Percentiles rank a stretch among this genome's conserved stretches.
These are phyloP conservation scores for Morinoia aosen DNA, from an alignment of 2,888 invertebrate species.

Conservation along the genomic window DNA sequence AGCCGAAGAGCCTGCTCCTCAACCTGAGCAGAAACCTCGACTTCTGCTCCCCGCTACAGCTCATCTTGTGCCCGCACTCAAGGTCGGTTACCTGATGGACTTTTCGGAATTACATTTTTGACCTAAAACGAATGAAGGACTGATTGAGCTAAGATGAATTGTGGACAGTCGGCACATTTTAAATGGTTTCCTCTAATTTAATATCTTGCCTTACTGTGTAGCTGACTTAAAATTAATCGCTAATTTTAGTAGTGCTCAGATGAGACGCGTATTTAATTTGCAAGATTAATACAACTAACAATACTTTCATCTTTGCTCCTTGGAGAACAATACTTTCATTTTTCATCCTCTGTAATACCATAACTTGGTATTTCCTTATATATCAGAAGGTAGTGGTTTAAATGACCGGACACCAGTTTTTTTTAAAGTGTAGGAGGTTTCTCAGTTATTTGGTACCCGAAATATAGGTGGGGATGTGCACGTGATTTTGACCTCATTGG, in stretches of 20 bases:
- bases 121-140: background rate
- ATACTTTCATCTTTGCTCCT: too few relatives aligned
- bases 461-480: background rate
- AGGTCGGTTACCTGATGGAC: background rate
- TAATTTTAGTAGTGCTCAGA: background rate
- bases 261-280: background rate
- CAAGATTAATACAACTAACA: too few relatives aligned
- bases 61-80: slow-evolving; percentile 43
- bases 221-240: background rate
- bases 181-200: background rate
- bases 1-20: background rate
- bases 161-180: background rate
- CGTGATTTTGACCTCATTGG: background rate
- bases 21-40: background rate
- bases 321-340: too few relatives aligned
- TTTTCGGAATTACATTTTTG: background rate
- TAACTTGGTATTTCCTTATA: too few relatives aligned
- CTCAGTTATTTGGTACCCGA: too few relatives aligned
- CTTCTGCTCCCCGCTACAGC: slow-evolving; percentile 21
- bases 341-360: too few relatives aligned
- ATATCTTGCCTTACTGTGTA: background rate
- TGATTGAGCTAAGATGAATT: background rate
- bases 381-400: too few relatives aligned
- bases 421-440: too few relatives aligned
- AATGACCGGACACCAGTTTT: too few relatives aligned